Percentiles rank a stretch among this genome's conserved stretches.
Conservation (phyloP, 2,113 vertebrate species). For the Paramormyrops kingsleyae region DNA sequence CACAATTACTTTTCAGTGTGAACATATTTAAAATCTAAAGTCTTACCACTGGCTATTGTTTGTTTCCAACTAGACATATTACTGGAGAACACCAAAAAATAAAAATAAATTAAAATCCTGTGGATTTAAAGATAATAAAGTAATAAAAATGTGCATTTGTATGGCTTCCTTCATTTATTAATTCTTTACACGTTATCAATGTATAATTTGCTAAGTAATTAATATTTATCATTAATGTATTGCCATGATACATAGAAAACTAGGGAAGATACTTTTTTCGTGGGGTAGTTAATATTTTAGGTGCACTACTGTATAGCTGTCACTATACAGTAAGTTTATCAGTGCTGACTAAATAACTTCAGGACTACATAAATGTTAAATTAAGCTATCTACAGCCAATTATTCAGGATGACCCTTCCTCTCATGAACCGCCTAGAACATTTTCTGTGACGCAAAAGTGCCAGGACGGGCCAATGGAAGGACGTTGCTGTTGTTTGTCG, state of each 20-base stretch:
- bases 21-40: not conserved
- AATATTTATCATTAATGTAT: not conserved
- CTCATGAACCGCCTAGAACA: not conserved
- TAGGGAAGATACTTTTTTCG: not conserved
- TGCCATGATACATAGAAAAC: not conserved
- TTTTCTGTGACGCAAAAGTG: not conserved
- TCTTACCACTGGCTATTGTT: not conserved
- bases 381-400: not conserved
- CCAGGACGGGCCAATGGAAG: not conserved
- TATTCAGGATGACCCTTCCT: not conserved
- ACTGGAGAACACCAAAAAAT: not conserved
- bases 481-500: not conserved
- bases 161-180: not conserved
- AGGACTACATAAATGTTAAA: not conserved
- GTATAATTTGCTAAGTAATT: not conserved
- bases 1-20: not conserved
- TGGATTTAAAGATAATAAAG: constrained; percentile 1
- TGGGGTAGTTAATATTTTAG: no score
- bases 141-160: not conserved
- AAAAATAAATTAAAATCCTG: not conserved
- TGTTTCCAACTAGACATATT: not conserved
- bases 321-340: not conserved
- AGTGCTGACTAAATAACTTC: not conserved
- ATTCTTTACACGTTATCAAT: not conserved
- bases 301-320: no score